These are phyloP conservation scores for Prinia subflava DNA, from an alignment of 2,113 vertebrate genomes.

Conservation along the genomic window DNA sequence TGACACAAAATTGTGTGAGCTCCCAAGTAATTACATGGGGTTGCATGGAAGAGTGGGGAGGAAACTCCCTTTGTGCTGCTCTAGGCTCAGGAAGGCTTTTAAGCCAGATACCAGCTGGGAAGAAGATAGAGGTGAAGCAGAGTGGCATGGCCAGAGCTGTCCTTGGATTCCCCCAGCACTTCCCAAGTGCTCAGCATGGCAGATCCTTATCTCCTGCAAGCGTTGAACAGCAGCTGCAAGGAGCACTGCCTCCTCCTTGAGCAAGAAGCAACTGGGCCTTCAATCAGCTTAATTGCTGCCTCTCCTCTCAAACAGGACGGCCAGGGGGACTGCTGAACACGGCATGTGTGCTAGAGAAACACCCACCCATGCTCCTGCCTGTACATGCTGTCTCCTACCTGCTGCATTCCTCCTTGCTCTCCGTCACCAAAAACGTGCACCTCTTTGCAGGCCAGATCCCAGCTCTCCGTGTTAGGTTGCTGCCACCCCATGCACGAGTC, in stretches of 20 bases:
- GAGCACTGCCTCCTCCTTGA: slow-evolving; percentile 5
- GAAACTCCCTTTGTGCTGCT: background rate
- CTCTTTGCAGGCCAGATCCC: background rate
- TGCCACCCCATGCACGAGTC: background rate
- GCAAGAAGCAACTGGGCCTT: slow-evolving; percentile 2
- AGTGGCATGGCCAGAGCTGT: background rate
- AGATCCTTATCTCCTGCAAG: background rate
- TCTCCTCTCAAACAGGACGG: background rate
- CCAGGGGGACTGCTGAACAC: background rate
- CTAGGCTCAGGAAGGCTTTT: background rate
- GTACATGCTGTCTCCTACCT: background rate
- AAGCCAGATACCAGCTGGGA: background rate
- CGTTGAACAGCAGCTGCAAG: background rate
- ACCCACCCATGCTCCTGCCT: background rate
- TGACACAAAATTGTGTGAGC: background rate
- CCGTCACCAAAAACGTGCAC: background rate
- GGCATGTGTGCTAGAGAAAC: background rate
- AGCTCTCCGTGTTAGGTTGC: rapidly evolving
- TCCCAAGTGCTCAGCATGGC: background rate
- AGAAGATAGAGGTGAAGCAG: background rate
- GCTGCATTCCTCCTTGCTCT: slow-evolving; percentile 10
- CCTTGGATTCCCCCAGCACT: background rate
- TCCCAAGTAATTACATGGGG: background rate
- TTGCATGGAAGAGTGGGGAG: background rate
- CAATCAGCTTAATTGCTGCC: slow-evolving; percentile 33